Evolutionary conservation across 2,888 invertebrate genomes (phyloP), one percentile per base, ranked within the genome.

Genomic region (Orthosia incerta): DNA sequence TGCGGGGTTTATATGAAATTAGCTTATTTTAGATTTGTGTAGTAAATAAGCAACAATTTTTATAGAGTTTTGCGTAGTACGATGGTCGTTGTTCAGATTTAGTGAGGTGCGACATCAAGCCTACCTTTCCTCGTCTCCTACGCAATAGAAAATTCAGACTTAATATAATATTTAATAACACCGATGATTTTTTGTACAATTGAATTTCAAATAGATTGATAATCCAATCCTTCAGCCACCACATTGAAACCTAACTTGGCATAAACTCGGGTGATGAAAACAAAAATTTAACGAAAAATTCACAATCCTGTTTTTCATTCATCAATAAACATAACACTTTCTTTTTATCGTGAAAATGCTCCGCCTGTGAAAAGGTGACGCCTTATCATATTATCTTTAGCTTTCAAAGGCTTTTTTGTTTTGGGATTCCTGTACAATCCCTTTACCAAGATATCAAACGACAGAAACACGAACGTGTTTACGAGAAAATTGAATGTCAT

Each of bases 301-400:
- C 13, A 46, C 48, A 73, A 66, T 50, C 26, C 1, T 11, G 26
- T 67, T 62, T 73, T 77, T 57, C 60, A 66, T 53, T 61, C 48
- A 73, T 73, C 61, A 63, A 61, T 50, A 68, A 57, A 62, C 31
- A 80, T 63, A 66, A 64, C 60, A 68, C 57, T 76, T 69, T 65
- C 23, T 70, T 82, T 72, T 82, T 77, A 61, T 78, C 20, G 67
- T 55, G 64, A 63, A 67, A 72, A 60, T 70, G 53, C 63, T 56
- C 53, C 23, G 56, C 55, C 12, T 53, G n/a, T 64, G 48, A 59
- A 73, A 82, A 80, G 67, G 72, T 82, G 75, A 60, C 63, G 66
- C 48, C 59, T 70, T 78, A 77, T 82, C 73, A 59, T 69, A 76
- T 81, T 82, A 77, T 72, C 55, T 72, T 59, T 55, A 51, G 16